Percentiles rank a stretch among this genome's conserved stretches.
Conservation (phyloP, 2,888 invertebrate genomes). For the Cremastobaeus sp. region DNA sequence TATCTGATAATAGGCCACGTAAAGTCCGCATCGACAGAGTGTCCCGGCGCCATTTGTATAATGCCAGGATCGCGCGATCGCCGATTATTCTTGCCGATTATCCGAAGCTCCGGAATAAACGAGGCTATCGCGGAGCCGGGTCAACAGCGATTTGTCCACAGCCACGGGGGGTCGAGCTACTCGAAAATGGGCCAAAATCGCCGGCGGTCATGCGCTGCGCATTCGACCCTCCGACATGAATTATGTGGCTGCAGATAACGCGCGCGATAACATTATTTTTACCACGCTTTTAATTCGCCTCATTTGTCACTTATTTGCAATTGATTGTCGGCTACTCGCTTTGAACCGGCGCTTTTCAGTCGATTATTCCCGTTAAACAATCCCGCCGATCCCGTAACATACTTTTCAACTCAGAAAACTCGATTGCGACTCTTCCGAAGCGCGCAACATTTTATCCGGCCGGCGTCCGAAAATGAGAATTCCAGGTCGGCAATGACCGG, state of each 20-base stretch:
- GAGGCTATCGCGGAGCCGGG: constrained; percentile 54
- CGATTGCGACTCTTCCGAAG: no score
- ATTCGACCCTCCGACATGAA: constrained; percentile 30
- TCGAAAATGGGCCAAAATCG: constrained; percentile 55
- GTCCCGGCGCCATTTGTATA: constrained; percentile 56
- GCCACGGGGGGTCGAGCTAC: constrained; percentile 57
- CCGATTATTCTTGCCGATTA: constrained; percentile 66
- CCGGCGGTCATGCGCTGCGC: constrained; percentile 25
- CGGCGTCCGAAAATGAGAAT: no score
- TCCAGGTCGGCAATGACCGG: no score
- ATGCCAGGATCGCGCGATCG: constrained; percentile 62
- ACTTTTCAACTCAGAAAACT: no score
- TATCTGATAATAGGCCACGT: constrained; percentile 53
- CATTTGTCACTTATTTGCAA: constrained; percentile 42
- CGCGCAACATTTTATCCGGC: no score
- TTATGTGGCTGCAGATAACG: constrained; percentile 47
- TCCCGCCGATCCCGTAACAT: no score
- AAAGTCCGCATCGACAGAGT: constrained; percentile 48
- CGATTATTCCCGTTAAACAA: constrained; percentile 14
- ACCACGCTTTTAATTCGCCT: constrained; percentile 46
- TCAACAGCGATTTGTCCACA: constrained; percentile 55
- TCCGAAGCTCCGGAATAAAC: constrained; percentile 63
- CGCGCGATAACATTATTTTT: constrained; percentile 50
- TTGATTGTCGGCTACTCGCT: constrained; percentile 28
- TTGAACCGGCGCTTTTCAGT: constrained; percentile 13